Percentiles rank a stretch among this genome's conserved stretches.
These are phyloP conservation scores for Scaptomyza graminum DNA, from an alignment of 1,140 invertebrate genomes.

Conservation along the genomic window DNA sequence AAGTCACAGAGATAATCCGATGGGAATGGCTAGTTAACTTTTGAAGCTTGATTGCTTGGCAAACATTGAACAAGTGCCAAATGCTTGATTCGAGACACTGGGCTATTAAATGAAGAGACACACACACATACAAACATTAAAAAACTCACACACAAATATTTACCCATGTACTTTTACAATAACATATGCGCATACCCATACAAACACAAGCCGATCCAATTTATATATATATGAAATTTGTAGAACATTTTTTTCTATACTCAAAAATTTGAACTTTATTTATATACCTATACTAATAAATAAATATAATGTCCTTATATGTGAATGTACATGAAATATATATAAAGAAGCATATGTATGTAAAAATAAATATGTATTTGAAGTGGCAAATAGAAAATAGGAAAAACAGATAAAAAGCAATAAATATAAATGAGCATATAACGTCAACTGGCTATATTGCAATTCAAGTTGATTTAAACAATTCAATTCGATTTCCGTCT, in stretches of 20 bases:
- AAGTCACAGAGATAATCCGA: too few relatives aligned
- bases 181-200: constrained; percentile 7
- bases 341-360: too few relatives aligned
- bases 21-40: too few relatives aligned
- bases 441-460: constrained; percentile 14
- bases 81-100: too few relatives aligned
- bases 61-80: too few relatives aligned
- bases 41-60: too few relatives aligned
- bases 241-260: constrained; percentile 59
- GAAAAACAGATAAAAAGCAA: not conserved
- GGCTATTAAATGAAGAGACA: not conserved
- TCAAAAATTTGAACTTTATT: constrained; percentile 49
- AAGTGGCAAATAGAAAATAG: constrained; percentile 12
- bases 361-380: constrained; percentile 6
- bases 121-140: too few relatives aligned
- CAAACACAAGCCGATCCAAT: constrained; percentile 38
- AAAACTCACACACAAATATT: not conserved
- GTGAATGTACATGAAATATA: constrained; percentile 38
- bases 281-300: constrained; percentile 35
- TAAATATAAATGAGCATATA: constrained; percentile 13
- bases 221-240: constrained; percentile 64
- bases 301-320: constrained; percentile 15
- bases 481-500: not conserved
- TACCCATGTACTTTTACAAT: not conserved
- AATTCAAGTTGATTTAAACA: constrained; percentile 19